Percentiles rank a stretch among this genome's conserved stretches.
These are phyloP conservation scores for Onychostoma macrolepis DNA, from an alignment of 2,113 vertebrate species.

Conservation along the genomic window DNA sequence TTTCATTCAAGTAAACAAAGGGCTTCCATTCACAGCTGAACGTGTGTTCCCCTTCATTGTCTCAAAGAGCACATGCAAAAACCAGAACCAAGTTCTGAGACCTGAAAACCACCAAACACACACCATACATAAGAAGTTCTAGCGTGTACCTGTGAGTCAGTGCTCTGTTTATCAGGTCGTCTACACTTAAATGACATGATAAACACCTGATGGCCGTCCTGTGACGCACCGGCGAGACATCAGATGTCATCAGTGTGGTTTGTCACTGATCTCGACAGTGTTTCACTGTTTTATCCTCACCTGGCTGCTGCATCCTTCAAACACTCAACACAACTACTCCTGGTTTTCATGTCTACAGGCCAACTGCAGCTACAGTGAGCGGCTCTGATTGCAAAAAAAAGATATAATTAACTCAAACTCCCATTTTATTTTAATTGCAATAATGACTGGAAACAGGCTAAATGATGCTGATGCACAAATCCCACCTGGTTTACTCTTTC, in stretches of 20 bases:
- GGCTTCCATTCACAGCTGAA: not conserved
- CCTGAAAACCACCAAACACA: not conserved
- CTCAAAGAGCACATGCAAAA: not conserved
- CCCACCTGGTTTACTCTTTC: not conserved
- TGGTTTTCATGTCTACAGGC: not conserved
- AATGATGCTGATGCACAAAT: not conserved
- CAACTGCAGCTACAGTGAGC: not conserved
- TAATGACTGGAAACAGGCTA: not conserved
- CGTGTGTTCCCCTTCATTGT: not conserved
- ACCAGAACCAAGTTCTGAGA: not conserved
- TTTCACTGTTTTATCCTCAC: not conserved
- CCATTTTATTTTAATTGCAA: not conserved
- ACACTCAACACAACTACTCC: not conserved
- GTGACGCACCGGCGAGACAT: constrained; percentile 6
- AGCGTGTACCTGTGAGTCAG: not conserved
- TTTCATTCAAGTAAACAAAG: constrained; percentile 4
- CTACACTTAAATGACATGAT: constrained; percentile 15
- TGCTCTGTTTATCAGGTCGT: not conserved
- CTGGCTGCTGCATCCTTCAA: not conserved
- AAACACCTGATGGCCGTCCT: not conserved
- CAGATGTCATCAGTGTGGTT: not conserved
- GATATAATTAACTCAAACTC: not conserved
- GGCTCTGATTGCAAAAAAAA: not conserved
- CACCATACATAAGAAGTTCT: not conserved
- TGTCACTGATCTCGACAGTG: not conserved